These are phyloP conservation scores for Danionella cerebrum DNA, from an alignment of 2,113 vertebrate genomes.

Conservation along the genomic window DNA sequence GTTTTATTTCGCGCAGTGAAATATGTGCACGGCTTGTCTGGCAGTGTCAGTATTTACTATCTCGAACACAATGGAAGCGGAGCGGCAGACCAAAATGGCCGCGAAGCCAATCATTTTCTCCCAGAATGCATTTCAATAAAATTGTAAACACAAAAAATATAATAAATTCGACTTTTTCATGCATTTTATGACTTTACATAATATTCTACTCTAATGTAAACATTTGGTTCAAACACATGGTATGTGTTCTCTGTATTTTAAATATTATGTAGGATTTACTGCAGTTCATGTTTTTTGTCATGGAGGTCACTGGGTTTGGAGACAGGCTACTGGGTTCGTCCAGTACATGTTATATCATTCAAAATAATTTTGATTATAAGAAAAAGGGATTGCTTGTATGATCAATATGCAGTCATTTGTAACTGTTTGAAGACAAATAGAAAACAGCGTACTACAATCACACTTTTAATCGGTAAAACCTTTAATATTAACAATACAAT, in stretches of 20 bases:
- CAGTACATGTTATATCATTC: background rate
- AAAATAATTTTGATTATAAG: no score
- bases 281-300: background rate
- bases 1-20: constrained; percentile 42
- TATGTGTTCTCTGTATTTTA: no score
- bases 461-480: no score
- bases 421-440: no score
- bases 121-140: constrained; percentile 60
- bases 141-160: constrained; percentile 48
- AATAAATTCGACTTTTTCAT: background rate
- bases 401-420: no score
- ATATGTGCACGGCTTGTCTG: constrained; percentile 58
- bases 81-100: constrained; percentile 67
- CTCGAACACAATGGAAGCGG: constrained; percentile 69
- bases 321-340: background rate
- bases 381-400: no score
- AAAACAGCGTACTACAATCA: no score
- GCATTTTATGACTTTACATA: background rate
- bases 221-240: background rate
- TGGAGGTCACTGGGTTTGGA: background rate
- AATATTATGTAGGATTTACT: no score
- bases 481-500: no score
- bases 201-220: background rate
- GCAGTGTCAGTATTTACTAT: constrained; percentile 71
- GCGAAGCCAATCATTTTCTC: constrained; percentile 66